Conservation (phyloP, 2,888 invertebrate species). For the Gari tellinella region DNA sequence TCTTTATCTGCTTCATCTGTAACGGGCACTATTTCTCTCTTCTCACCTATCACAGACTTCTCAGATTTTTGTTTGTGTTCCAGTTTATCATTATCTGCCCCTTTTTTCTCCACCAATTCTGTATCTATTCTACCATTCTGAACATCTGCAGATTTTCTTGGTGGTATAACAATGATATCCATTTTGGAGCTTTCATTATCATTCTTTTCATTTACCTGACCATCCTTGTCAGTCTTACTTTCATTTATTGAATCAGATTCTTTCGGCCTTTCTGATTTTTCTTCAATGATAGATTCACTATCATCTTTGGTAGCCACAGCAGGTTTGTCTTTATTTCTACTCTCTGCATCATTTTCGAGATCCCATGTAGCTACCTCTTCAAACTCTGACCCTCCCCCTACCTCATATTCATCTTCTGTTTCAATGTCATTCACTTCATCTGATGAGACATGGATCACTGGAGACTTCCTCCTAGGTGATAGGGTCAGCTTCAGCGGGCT, state of each 20-base stretch:
- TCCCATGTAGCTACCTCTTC: slow-evolving; percentile 34
- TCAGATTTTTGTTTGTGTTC: not conserved
- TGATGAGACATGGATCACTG: slow-evolving; percentile 13
- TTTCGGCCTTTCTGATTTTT: too few species aligned
- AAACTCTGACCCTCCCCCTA: slow-evolving; percentile 27
- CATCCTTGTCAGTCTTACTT: not conserved
- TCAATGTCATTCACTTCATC: slow-evolving; percentile 52
- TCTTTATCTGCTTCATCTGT: slow-evolving; percentile 1
- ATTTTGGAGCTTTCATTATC: not conserved
- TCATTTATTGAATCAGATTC: too few species aligned
- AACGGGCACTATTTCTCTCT: not conserved
- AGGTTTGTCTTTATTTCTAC: not conserved
- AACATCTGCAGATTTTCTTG: too few species aligned
- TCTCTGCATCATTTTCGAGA: not conserved
- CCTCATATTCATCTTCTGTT: slow-evolving; percentile 44
- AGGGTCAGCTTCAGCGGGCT: slow-evolving; percentile 55
- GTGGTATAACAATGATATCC: too few species aligned
- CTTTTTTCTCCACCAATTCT: not conserved
- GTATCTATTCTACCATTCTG: not conserved
- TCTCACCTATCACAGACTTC: not conserved
- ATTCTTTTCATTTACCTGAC: not conserved
- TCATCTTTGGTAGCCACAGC: not conserved
- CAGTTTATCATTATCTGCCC: not conserved
- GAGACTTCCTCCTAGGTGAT: slow-evolving; percentile 52
- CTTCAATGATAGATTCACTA: too few species aligned